Evolutionary conservation across 1,140 invertebrate species (phyloP), one percentile per base, ranked within the genome.

Genomic region (Pseudomyrmex sp.): DNA sequence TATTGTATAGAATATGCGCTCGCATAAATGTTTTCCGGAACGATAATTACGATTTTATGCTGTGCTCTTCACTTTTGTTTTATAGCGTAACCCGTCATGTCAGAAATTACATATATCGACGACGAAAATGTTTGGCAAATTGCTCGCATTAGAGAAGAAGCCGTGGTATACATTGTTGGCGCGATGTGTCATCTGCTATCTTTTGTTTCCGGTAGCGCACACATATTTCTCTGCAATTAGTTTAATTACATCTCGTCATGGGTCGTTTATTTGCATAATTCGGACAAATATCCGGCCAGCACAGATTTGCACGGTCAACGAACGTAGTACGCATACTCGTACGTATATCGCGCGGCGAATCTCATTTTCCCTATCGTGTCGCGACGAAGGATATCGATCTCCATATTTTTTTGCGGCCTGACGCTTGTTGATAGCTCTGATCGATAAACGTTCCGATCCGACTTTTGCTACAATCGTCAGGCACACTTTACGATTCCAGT

Each of bases 401-500:
- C 68, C 73, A 87, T 87, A 87, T 86, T 77, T 86, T 80, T 84
- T 62, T 83, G 82, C 54, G 75, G 82, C 82, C 63, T 59, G 61
- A 84, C 85, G 85, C 58, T 58, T 69, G 66, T 75, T 56, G 85
- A 87, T 84, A 75, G 65, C 83, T 66, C 61, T 58, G 85, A 87
- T 87, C 83, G 82, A 88, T 84, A 87, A 86, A 84, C 75, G 77
- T 84, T 84, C 79, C 83, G 35, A 69, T 87, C 82, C 69, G 85
- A 84, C 69, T 87, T 88, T 84, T 84, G 75, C 75, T 46, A 59
- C 70, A 82, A 87, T 84, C 86, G 20, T 87, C 69, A 50, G 46
- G 35, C n/a, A 52, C 23, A 52, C 20, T 80, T 80, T 59, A 56
- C 48, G 20, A 52, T 20, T 23, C 23, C 35, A 44, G n/a, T 70